A percentile compares a stretch with the other conserved stretches of the same genome.
Conservation (phyloP, 2,888 invertebrate genomes). For the Exephanes ischioxanthus region DNA sequence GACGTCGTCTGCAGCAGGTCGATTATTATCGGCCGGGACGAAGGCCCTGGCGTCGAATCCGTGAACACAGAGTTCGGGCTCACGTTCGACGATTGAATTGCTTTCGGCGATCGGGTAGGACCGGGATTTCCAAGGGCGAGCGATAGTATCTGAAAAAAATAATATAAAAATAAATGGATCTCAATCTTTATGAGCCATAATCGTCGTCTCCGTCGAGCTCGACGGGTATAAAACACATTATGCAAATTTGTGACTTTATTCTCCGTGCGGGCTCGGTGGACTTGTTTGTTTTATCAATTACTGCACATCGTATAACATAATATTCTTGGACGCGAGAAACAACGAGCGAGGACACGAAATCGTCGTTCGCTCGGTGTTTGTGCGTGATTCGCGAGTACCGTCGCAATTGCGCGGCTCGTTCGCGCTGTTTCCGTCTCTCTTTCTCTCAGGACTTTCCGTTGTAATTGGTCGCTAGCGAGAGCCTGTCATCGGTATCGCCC, state of each 20-base stretch:
- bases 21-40: conserved; percentile 77
- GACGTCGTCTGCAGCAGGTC: conserved; percentile 75
- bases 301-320: conserved; percentile 12
- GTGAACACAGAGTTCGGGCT: conserved; percentile 75
- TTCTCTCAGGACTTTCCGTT: conserved; percentile 25
- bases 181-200: neutral
- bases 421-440: conserved; percentile 14
- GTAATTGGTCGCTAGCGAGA: conserved; percentile 34
- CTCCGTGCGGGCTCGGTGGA: neutral
- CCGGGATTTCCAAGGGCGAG: conserved; percentile 79
- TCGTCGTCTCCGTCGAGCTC: conserved; percentile 7
- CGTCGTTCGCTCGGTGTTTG: conserved; percentile 9
- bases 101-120: conserved; percentile 82
- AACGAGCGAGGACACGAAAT: conserved; percentile 33
- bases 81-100: conserved; percentile 75
- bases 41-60: conserved; percentile 63
- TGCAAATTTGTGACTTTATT: conserved; percentile 29
- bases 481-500: conserved; percentile 58
- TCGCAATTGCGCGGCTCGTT: neutral
- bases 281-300: conserved; percentile 18
- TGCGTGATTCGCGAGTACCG: neutral
- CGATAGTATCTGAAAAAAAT: conserved; percentile 78
- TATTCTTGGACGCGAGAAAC: conserved; percentile 11
- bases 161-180: neutral
- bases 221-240: neutral